Percentiles rank a stretch among this genome's conserved stretches.
phyloP scores from a whole-genome alignment of 2,797 vertebrate genomes.

The Passerculus sandwichensis region DNA sequence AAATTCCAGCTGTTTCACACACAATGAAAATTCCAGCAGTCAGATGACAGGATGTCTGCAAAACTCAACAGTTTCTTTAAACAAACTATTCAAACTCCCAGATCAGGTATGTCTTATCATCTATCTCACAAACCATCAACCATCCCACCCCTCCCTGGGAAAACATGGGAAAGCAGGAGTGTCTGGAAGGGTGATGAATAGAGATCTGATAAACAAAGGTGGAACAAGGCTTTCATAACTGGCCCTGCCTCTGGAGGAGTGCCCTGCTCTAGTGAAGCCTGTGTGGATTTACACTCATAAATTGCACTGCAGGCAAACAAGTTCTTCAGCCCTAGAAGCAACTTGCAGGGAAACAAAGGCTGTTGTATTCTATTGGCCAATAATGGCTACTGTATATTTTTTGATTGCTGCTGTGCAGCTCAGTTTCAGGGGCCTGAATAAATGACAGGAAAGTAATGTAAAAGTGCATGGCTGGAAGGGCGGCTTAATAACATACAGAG shows the following conservation, averaged over 20 bases:
- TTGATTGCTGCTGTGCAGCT: neutral
- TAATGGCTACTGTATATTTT: neutral
- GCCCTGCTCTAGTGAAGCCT: neutral
- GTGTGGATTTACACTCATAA: neutral
- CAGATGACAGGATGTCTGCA: neutral
- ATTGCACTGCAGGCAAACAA: neutral
- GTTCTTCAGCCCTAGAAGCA: neutral
- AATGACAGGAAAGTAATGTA: neutral
- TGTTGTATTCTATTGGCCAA: neutral
- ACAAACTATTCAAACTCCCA: neutral
- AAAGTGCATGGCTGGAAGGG: neutral
- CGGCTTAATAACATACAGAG: constrained; percentile 7
- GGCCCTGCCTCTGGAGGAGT: neutral
- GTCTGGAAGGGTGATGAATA: neutral
- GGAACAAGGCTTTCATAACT: neutral
- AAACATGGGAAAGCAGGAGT: neutral
- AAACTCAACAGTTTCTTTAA: neutral
- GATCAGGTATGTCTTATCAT: neutral
- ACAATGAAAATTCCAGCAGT: fast-evolving
- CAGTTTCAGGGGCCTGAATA: neutral
- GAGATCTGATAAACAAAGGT: neutral
- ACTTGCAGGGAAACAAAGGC: neutral
- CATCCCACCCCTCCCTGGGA: neutral
- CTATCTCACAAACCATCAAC: neutral
- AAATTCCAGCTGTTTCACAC: neutral